Conservation (phyloP, 2,888 invertebrate genomes). For the Drosophila buzzatii region DNA sequence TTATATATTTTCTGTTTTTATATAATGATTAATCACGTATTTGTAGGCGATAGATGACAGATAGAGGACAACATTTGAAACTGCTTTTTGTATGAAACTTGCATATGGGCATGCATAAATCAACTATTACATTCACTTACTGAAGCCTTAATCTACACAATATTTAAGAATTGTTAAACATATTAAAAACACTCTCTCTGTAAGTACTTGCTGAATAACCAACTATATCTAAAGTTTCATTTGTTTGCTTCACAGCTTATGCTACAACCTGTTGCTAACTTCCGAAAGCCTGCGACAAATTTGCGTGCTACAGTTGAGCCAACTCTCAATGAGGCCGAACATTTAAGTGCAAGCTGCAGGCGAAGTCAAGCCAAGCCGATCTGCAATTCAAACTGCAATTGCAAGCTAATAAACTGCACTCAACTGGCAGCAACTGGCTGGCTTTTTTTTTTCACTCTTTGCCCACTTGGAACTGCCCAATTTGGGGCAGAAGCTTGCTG, state of each 20-base stretch:
- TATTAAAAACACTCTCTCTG: too few species aligned
- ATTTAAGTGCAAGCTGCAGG: background rate
- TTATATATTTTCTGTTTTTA: background rate
- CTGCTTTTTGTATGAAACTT: background rate
- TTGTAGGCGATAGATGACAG: background rate
- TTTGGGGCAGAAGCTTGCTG: conserved; percentile 30
- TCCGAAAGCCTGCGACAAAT: background rate
- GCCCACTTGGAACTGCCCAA: conserved; percentile 17
- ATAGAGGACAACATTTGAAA: background rate
- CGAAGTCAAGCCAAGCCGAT: conserved; percentile 7
- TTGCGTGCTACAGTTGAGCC: background rate
- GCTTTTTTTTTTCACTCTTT: background rate
- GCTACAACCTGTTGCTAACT: background rate
- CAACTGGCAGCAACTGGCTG: conserved; percentile 12
- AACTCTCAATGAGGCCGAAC: conserved; percentile 3
- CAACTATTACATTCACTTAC: too few species aligned
- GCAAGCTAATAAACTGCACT: conserved; percentile 39
- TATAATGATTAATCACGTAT: background rate
- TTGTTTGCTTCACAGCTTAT: too few species aligned
- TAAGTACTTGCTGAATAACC: background rate
- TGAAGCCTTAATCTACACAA: background rate
- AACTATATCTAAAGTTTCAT: background rate
- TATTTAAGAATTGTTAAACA: too few species aligned
- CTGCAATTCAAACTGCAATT: conserved; percentile 21
- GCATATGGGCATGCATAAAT: too few species aligned